A percentile compares a stretch with the other conserved stretches of the same genome.
phyloP scores from a whole-genome alignment of 2,888 invertebrate species.

The Drosophila borborema region DNA sequence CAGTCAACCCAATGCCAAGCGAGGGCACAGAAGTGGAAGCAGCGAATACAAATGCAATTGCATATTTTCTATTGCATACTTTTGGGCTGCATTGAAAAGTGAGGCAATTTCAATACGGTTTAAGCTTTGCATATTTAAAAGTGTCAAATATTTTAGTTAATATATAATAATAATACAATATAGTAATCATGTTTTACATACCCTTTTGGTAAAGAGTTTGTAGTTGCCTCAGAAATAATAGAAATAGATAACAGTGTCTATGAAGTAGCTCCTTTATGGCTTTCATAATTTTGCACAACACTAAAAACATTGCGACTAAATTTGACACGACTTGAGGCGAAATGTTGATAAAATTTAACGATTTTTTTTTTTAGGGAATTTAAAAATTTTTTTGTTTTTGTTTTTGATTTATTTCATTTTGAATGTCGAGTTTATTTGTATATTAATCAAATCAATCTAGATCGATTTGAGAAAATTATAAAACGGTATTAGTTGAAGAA shows the following conservation, averaged over 20 bases:
- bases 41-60: slow-evolving; percentile 9
- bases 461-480: not conserved
- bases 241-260: not conserved
- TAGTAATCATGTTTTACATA: not conserved
- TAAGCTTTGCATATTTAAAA: slow-evolving; percentile 38
- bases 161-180: not conserved
- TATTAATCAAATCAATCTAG: not conserved
- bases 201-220: not conserved
- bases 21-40: not conserved
- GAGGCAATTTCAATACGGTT: not conserved
- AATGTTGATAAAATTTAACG: not conserved
- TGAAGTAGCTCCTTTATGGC: not conserved
- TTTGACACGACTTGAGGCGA: not conserved
- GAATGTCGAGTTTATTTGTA: not conserved
- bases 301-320: not conserved
- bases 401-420: not conserved
- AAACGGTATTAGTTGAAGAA: not conserved
- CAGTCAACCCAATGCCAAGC: slow-evolving; percentile 6
- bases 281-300: not conserved
- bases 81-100: slow-evolving; percentile 10
- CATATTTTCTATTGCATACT: slow-evolving; percentile 41
- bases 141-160: not conserved
- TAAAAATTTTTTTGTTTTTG: not conserved
- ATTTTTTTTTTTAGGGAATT: not conserved
- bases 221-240: not conserved